phyloP scores from a whole-genome alignment of 2,888 invertebrate species.

The Drosophila ustulata region DNA sequence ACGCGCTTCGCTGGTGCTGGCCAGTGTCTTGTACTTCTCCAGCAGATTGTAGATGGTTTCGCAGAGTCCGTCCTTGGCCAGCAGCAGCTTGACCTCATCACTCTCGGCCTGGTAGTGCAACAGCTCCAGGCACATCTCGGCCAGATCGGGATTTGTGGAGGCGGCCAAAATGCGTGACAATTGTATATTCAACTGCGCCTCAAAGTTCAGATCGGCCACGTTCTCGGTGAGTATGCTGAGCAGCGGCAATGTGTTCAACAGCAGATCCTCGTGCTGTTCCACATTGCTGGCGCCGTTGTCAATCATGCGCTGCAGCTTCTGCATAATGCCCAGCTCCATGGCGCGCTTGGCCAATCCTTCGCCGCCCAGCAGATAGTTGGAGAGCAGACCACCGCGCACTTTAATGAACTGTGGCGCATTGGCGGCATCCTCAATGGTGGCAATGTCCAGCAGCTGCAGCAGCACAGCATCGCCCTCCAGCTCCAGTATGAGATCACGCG shows the following conservation, averaged over 20 bases:
- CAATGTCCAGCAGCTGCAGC: constrained; percentile 84
- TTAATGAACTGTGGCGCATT: constrained; percentile 87
- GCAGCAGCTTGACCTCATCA: constrained; percentile 91
- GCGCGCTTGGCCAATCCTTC: constrained; percentile 88
- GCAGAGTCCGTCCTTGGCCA: constrained; percentile 91
- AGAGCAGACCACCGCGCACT: constrained; percentile 90
- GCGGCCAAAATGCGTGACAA: constrained; percentile 88
- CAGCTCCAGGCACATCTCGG: constrained; percentile 91
- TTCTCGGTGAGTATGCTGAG: constrained; percentile 88
- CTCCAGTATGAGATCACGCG: constrained; percentile 86
- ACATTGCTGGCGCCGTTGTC: constrained; percentile 85
- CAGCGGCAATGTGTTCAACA: constrained; percentile 86
- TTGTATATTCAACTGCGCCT: constrained; percentile 86
- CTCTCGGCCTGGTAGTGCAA: constrained; percentile 91
- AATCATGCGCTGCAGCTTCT: constrained; percentile 86
- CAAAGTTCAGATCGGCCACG: constrained; percentile 87
- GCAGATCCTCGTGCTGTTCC: constrained; percentile 87
- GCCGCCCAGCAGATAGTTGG: constrained; percentile 92
- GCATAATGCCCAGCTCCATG: constrained; percentile 86
- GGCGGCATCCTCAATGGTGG: constrained; percentile 73
- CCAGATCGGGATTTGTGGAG: constrained; percentile 90
- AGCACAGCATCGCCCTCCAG: constrained; percentile 86
- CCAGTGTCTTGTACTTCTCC: constrained; percentile 89
- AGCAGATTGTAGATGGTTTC: constrained; percentile 91
- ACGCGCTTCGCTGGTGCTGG: constrained; percentile 88